Evolutionary conservation across 2,113 vertebrate genomes (phyloP).

Genomic region (Rhinichthys klamathensis): DNA sequence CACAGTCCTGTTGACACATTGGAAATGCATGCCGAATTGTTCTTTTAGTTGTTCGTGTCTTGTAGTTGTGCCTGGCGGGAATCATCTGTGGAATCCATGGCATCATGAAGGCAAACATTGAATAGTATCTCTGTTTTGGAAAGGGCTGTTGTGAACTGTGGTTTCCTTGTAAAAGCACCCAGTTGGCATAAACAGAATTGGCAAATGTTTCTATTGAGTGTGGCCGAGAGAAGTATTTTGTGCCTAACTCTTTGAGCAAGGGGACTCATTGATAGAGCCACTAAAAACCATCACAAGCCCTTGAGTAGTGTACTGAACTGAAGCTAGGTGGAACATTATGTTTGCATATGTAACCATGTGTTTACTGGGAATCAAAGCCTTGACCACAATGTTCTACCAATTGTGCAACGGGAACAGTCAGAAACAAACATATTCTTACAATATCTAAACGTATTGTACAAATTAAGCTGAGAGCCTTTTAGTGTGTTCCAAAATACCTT

Average conservation of each 20-base stretch:
- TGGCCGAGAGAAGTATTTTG: slow-evolving; percentile 27
- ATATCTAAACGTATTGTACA: background rate
- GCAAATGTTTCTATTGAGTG: slow-evolving; percentile 45
- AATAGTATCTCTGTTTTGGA: slow-evolving; percentile 37
- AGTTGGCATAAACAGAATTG: slow-evolving; percentile 45
- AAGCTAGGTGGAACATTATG: slow-evolving; percentile 53
- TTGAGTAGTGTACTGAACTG: background rate
- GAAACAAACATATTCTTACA: background rate
- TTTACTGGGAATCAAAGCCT: background rate
- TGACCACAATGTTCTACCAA: background rate
- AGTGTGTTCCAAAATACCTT: background rate
- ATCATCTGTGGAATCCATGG: slow-evolving; percentile 56
- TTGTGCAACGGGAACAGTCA: background rate
- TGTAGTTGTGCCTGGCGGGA: slow-evolving; percentile 55
- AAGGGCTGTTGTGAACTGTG: slow-evolving; percentile 39
- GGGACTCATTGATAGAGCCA: slow-evolving; percentile 31
- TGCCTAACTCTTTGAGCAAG: slow-evolving; percentile 45
- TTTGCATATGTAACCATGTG: background rate
- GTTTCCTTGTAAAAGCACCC: slow-evolving; percentile 53
- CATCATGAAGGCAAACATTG: slow-evolving; percentile 56
- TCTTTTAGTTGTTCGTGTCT: slow-evolving; percentile 32
- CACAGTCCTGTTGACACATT: slow-evolving; percentile 63
- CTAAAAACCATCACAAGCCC: background rate
- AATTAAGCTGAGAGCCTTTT: background rate
- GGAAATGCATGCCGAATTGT: slow-evolving; percentile 62